phyloP scores from a whole-genome alignment of 2,113 vertebrate genomes.

The Boulengerochromis microlepis region DNA sequence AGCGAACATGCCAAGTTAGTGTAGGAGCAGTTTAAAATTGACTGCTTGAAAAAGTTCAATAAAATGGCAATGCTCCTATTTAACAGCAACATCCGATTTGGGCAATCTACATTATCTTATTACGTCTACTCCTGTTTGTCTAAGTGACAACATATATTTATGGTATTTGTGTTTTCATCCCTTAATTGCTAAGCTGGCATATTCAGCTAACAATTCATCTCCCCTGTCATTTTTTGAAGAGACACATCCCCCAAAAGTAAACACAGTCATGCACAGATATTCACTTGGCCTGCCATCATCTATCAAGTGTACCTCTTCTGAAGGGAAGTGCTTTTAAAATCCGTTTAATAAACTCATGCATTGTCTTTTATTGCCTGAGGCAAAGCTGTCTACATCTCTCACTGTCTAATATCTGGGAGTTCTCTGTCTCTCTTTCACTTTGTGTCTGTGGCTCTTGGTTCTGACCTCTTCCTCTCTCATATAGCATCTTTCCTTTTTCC shows the following conservation, averaged over 20 bases:
- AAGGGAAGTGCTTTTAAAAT: constrained; percentile 59
- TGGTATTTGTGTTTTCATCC: neutral
- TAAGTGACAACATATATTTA: neutral
- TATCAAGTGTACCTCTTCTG: constrained; percentile 1
- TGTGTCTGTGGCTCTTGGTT: neutral
- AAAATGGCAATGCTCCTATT: neutral
- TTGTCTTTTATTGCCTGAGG: constrained; percentile 51
- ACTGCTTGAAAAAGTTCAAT: neutral
- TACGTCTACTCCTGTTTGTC: neutral
- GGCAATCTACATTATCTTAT: neutral
- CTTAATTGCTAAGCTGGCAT: neutral
- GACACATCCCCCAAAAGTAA: neutral
- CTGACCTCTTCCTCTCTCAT: constrained; percentile 3
- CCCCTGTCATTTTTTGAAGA: neutral
- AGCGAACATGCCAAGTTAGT: neutral
- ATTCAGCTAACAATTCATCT: neutral
- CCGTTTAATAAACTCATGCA: constrained; percentile 58
- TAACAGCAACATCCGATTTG: neutral
- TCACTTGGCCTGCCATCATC: neutral
- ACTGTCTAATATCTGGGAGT: constrained; percentile 5
- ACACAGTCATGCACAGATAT: neutral
- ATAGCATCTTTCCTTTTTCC: neutral
- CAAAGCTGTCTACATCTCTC: constrained; percentile 30
- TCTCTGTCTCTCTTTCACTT: neutral
- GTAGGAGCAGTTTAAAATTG: neutral